These are phyloP conservation scores for Nannoperca australis DNA, from an alignment of 2,797 vertebrate genomes.

Conservation along the genomic window DNA sequence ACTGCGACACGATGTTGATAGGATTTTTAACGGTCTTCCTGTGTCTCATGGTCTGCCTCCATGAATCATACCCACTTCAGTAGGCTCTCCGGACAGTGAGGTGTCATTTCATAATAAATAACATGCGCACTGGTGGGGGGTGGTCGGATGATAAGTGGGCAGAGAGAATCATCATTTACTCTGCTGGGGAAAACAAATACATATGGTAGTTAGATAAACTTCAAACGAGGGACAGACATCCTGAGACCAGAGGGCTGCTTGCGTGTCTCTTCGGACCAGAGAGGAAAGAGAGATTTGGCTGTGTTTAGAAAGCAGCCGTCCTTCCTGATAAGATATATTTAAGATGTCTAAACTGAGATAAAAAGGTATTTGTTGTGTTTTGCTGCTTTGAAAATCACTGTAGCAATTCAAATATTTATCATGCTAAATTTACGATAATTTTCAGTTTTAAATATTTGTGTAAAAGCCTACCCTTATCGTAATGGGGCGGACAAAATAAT, in stretches of 20 bases:
- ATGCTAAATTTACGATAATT: constrained; percentile 79
- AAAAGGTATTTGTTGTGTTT: constrained; percentile 82
- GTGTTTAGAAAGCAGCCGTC: constrained; percentile 81
- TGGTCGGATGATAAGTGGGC: constrained; percentile 74
- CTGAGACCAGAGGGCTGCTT: constrained; percentile 70
- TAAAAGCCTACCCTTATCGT: not conserved
- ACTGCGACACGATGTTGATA: constrained; percentile 72
- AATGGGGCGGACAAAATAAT: not conserved
- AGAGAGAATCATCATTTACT: constrained; percentile 77
- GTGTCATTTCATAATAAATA: constrained; percentile 82
- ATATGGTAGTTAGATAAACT: constrained; percentile 84
- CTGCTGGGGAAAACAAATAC: constrained; percentile 78
- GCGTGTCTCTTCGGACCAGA: constrained; percentile 74
- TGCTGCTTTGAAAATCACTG: constrained; percentile 72
- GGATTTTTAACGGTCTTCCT: constrained; percentile 79
- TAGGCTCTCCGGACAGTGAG: constrained; percentile 69
- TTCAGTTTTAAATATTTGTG: constrained; percentile 60
- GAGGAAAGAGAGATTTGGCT: constrained; percentile 81
- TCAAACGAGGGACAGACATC: constrained; percentile 79
- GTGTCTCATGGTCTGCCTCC: constrained; percentile 61
- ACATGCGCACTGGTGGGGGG: constrained; percentile 59
- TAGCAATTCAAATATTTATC: constrained; percentile 85
- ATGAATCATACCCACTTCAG: constrained; percentile 78
- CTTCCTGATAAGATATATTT: constrained; percentile 80
- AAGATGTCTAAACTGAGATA: constrained; percentile 81